phyloP scores from a whole-genome alignment of 2,797 vertebrate species.

The Sternotherus odoratus region DNA sequence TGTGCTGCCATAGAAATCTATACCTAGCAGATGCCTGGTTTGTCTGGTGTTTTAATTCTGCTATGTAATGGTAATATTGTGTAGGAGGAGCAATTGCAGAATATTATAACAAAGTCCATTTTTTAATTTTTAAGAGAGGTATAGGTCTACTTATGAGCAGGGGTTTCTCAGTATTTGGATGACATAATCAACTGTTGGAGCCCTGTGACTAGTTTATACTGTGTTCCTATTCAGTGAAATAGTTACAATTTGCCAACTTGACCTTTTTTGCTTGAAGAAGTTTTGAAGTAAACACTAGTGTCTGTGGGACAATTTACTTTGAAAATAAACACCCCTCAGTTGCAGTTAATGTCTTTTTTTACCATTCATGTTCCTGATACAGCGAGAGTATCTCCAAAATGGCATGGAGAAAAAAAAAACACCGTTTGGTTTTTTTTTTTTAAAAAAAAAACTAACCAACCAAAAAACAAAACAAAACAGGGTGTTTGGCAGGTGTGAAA shows the following conservation, averaged over 20 bases:
- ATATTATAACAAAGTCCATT: not conserved
- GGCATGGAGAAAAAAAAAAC: not conserved
- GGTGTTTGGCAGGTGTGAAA: not conserved
- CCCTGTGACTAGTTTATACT: not conserved
- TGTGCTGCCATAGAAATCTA: not conserved
- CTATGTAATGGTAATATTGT: not conserved
- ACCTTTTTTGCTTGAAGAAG: not conserved
- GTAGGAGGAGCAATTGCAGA: not conserved
- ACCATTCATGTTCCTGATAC: rapidly evolving
- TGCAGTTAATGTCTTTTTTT: not conserved
- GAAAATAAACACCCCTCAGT: not conserved
- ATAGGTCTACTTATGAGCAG: not conserved
- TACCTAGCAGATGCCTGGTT: not conserved
- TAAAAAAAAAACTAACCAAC: not conserved
- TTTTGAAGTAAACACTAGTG: not conserved
- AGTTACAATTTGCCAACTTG: not conserved
- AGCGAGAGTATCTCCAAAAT: not conserved
- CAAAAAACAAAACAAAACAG: not conserved
- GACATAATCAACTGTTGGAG: not conserved
- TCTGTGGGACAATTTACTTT: not conserved
- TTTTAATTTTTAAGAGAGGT: not conserved
- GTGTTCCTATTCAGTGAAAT: not conserved
- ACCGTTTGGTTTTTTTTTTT: not conserved
- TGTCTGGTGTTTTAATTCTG: not conserved
- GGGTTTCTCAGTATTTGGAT: not conserved